These are phyloP conservation scores for Drepana arcuata DNA, from an alignment of 1,140 invertebrate genomes.

Conservation along the genomic window DNA sequence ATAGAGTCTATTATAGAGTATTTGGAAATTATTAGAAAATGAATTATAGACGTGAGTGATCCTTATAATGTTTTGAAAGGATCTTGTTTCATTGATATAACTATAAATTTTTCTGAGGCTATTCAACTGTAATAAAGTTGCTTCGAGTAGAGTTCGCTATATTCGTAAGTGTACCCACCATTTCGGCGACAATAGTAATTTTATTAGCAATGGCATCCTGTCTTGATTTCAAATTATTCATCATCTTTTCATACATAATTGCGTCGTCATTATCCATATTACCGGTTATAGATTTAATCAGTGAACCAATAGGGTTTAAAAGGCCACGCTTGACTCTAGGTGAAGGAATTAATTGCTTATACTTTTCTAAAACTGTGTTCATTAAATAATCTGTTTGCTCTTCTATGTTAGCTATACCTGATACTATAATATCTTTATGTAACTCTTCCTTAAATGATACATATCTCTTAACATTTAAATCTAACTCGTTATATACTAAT, in stretches of 20 bases:
- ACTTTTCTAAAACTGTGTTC: slow-evolving; percentile 12
- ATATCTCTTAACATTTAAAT: slow-evolving; percentile 12
- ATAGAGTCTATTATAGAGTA: slow-evolving; percentile 1
- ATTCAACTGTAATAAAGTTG: slow-evolving; percentile 5
- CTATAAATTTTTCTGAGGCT: slow-evolving; percentile 1
- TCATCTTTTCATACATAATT: slow-evolving; percentile 5
- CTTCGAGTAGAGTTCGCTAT: slow-evolving; percentile 4
- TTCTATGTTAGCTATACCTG: slow-evolving; percentile 3
- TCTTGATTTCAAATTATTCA: slow-evolving; percentile 4
- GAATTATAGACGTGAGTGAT: too few species aligned
- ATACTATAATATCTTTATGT: slow-evolving; percentile 4
- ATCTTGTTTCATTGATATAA: background rate
- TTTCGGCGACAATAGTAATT: slow-evolving; percentile 9
- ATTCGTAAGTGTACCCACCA: slow-evolving; percentile 4
- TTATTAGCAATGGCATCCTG: slow-evolving; percentile 9
- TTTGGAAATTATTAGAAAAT: slow-evolving; percentile 4
- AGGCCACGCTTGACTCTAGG: slow-evolving; percentile 5
- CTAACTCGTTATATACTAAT: slow-evolving; percentile 7
- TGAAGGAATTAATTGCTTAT: slow-evolving; percentile 7
- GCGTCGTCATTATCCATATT: slow-evolving; percentile 8
- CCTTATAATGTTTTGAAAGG: background rate
- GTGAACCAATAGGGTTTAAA: slow-evolving; percentile 1
- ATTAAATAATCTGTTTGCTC: slow-evolving; percentile 10
- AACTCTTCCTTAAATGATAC: slow-evolving; percentile 1
- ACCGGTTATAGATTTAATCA: slow-evolving; percentile 7